phyloP scores from a whole-genome alignment of 2,888 invertebrate genomes.

The Amiota communis region DNA sequence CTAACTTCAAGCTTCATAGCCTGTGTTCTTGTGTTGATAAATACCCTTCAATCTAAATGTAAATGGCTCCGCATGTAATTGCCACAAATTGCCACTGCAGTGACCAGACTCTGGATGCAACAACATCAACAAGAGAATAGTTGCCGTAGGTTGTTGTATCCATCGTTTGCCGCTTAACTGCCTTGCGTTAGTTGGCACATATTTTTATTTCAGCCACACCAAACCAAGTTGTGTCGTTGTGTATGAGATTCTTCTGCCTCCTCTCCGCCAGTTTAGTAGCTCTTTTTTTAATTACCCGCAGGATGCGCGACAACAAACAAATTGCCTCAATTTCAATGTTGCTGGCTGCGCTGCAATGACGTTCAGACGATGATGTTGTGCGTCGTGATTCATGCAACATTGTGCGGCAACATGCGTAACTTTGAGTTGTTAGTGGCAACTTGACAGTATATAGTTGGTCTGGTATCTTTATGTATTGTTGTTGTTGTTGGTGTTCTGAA shows the following conservation, averaged over 20 bases:
- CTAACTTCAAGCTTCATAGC: constrained; percentile 6
- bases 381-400: constrained; percentile 35
- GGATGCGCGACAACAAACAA: constrained; percentile 68
- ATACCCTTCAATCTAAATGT: constrained; percentile 69
- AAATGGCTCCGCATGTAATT: constrained; percentile 70
- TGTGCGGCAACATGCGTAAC: constrained; percentile 55
- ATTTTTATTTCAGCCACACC: constrained; percentile 17
- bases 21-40: constrained; percentile 50
- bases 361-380: constrained; percentile 39
- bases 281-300: constrained; percentile 66
- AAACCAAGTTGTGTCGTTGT: too few species aligned
- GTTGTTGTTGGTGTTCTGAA: constrained; percentile 4
- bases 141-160: constrained; percentile 34
- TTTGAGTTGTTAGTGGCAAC: constrained; percentile 27
- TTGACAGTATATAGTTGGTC: neutral
- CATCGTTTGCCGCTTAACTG: constrained; percentile 42
- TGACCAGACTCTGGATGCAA: constrained; percentile 52
- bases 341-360: constrained; percentile 47
- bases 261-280: constrained; percentile 35
- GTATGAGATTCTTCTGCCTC: constrained; percentile 27
- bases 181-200: constrained; percentile 19
- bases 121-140: constrained; percentile 2
- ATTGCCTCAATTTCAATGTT: constrained; percentile 68
- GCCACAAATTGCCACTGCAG: constrained; percentile 69
- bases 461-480: neutral